Base-by-base conservation (phyloP, 2,797 vertebrate species). In the Schizopygopsis pylzovi region DNA sequence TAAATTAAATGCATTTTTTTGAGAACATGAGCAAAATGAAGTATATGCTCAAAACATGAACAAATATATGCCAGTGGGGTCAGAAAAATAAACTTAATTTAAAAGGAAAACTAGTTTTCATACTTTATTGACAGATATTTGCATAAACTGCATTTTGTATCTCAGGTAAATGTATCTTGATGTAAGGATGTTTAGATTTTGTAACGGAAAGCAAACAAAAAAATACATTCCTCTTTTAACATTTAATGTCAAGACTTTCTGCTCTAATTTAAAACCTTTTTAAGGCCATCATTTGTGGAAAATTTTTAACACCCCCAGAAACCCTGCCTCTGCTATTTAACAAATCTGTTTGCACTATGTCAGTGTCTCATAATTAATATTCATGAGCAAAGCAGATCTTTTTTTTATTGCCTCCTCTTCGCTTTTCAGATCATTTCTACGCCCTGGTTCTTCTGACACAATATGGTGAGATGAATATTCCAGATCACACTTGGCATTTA, bases 401-500 rank as follows among this genome's bases (percentile, higher is more conserved):
- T 67, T 80, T 49, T 65, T 15, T 65, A 47, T 47, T 39, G 7
- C 61, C 12, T 61, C 13, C 43, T 33, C 10, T 47, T 63, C n/a
- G 33, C 15, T 20, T 47, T 79, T 79, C 59, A 65, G 56, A 65
- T 18, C 22, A 47, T 80, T 80, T 15, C 7, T 80, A 22, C 3
- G 3, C 43, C 25, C 61, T 67, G 18, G 41, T 61, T 49, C 43
- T 41, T 73, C n/a, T 0, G 6, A 59, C 33, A 59, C 1, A 6
- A 73, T 45, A 82, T 15, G 22, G 25, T 75, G 2, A 63, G 54
- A 83, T 73, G 52, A 15, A 41, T 72, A 68, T 82, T 59, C 52
- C 49, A 83, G 81, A 83, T 12, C 65, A 16, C 49, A 59, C 25
- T 61, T 73, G 54, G 37, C 39, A 72, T 63, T 61, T 61, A 41